These are phyloP conservation scores for Osedax frankpressi DNA, from an alignment of 2,888 invertebrate species.

Conservation along the genomic window DNA sequence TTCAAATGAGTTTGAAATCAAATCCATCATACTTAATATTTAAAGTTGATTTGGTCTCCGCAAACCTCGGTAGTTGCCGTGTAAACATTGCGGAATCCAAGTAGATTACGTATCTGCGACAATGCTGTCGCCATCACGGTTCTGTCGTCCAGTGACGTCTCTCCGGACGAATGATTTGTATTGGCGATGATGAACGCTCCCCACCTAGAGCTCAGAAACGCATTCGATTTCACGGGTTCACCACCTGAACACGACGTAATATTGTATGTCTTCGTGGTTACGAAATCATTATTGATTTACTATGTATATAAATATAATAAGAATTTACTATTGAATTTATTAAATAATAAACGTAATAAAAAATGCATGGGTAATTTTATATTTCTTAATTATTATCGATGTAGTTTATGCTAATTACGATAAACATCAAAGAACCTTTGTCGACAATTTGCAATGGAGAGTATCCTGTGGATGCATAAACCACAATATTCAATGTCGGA, in stretches of 20 bases:
- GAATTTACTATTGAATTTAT: no score
- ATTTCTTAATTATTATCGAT: no score
- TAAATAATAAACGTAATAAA: no score
- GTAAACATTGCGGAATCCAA: constrained; percentile 50
- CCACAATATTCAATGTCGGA: constrained; percentile 69
- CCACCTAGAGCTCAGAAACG: constrained; percentile 57
- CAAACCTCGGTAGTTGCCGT: constrained; percentile 18
- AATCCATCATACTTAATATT: no score
- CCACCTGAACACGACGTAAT: no score
- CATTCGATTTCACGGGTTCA: constrained; percentile 37
- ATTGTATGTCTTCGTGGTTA: no score
- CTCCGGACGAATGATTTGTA: constrained; percentile 27
- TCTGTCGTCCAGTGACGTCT: constrained; percentile 49
- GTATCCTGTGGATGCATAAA: constrained; percentile 62
- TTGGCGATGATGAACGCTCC: constrained; percentile 67
- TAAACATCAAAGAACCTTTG: neutral
- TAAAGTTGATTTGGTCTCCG: no score
- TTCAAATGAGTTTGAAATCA: no score
- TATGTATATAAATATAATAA: no score
- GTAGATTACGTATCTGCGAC: constrained; percentile 60
- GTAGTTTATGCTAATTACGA: no score
- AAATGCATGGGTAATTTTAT: no score
- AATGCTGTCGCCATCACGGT: constrained; percentile 65
- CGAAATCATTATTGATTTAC: no score
- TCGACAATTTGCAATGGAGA: constrained; percentile 60